Evolutionary conservation across 2,113 vertebrate species (phyloP).

Genomic region (Raja brachyura): DNA sequence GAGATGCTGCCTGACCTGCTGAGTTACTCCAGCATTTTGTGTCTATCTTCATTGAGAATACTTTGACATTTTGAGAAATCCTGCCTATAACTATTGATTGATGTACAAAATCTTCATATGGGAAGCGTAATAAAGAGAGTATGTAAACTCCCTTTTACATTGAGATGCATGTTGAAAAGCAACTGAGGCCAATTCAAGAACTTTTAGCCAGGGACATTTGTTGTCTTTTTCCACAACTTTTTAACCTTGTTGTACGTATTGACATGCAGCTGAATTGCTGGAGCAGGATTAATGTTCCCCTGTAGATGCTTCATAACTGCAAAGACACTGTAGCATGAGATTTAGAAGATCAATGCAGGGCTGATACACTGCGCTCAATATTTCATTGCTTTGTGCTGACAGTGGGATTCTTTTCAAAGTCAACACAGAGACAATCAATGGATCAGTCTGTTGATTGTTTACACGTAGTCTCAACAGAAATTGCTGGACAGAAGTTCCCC

Average conservation of each 20-base stretch:
- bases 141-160: not conserved
- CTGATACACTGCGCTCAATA: slow-evolving; percentile 27
- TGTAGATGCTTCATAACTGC: slow-evolving; percentile 32
- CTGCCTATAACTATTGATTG: not conserved
- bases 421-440: slow-evolving; percentile 36
- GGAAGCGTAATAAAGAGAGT: not conserved
- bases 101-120: not conserved
- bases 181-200: not conserved
- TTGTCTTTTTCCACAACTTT: not conserved
- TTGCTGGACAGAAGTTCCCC: not conserved
- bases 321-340: slow-evolving; percentile 35
- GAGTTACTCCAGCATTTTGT: no score
- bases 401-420: slow-evolving; percentile 28
- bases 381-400: slow-evolving; percentile 37
- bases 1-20: no score
- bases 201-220: not conserved
- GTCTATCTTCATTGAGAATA: not conserved
- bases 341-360: slow-evolving; percentile 34
- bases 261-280: slow-evolving; percentile 22
- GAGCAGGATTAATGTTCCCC: slow-evolving; percentile 36
- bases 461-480: slow-evolving; percentile 5
- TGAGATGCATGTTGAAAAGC: not conserved
- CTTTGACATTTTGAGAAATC: not conserved
- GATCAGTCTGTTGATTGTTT: slow-evolving; percentile 22
- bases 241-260: slow-evolving; percentile 33